phyloP scores from a whole-genome alignment of 2,113 vertebrate species.

The Pardalotus punctatus region DNA sequence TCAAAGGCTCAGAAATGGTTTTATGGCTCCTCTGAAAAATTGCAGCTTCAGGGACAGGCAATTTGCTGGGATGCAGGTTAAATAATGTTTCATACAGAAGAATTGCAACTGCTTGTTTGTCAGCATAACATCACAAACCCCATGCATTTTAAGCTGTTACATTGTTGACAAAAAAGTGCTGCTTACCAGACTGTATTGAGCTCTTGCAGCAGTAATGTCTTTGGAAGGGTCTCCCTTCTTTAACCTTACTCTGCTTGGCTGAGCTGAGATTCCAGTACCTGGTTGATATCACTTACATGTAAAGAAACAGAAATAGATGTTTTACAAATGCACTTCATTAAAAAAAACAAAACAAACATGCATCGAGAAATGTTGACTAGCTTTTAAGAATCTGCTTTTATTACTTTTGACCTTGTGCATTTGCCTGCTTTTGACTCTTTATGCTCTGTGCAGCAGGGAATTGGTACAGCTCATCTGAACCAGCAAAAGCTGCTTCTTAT shows the following conservation, averaged over 20 bases:
- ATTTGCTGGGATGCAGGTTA: constrained; percentile 33
- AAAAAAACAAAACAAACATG: background rate
- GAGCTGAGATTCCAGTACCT: background rate
- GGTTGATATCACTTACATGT: background rate
- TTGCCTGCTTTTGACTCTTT: background rate
- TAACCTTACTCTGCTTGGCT: background rate
- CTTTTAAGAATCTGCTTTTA: background rate
- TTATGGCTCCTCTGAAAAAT: constrained; percentile 35
- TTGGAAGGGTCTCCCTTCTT: background rate
- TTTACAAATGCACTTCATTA: background rate
- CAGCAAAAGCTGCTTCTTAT: background rate
- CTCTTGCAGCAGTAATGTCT: background rate
- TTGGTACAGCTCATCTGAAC: background rate
- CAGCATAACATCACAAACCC: background rate
- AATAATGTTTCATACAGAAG: constrained; percentile 16
- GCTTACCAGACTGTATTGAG: background rate
- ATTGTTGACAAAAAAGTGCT: background rate
- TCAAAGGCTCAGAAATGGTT: background rate
- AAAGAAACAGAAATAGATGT: background rate
- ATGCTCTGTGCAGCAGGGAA: background rate
- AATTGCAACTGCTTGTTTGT: constrained; percentile 16
- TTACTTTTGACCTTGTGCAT: background rate
- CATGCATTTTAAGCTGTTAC: constrained; percentile 36
- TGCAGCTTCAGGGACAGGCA: background rate
- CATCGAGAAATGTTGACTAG: background rate